Conservation (phyloP, 2,888 invertebrate genomes). For the Caenorhabditis sp. region DNA sequence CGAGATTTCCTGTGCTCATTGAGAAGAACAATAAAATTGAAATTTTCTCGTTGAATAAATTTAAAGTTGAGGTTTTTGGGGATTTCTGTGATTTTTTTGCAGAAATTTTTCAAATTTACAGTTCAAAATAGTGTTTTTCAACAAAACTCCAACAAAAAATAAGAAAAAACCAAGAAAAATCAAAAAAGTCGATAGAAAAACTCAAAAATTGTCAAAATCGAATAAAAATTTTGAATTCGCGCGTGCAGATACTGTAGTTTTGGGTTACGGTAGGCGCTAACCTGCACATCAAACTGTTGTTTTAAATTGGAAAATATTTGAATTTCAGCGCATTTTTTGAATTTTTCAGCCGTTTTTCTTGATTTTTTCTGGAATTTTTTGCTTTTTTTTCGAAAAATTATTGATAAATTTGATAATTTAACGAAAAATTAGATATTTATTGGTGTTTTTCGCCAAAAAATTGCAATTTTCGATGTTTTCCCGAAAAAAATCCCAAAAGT, state of each 20-base stretch:
- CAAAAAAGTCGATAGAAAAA: no score
- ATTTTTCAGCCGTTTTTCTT: neutral
- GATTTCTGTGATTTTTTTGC: neutral
- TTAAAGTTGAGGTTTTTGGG: no score
- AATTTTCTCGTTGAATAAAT: neutral
- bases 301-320: neutral
- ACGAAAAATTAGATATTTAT: no score
- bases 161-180: neutral
- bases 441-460: no score
- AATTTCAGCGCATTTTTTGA: neutral
- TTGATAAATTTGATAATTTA: no score
- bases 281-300: slow-evolving; percentile 23
- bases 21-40: neutral
- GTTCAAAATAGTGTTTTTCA: no score
- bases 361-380: no score
- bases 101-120: no score
- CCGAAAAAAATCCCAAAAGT: no score
- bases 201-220: neutral
- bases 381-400: no score
- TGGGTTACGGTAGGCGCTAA: slow-evolving; percentile 14
- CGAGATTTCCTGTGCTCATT: no score
- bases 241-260: neutral
- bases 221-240: neutral
- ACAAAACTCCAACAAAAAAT: neutral
- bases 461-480: no score